Evolutionary conservation across 2,113 vertebrate species (phyloP).

Genomic region (Carettochelys insculpta): DNA sequence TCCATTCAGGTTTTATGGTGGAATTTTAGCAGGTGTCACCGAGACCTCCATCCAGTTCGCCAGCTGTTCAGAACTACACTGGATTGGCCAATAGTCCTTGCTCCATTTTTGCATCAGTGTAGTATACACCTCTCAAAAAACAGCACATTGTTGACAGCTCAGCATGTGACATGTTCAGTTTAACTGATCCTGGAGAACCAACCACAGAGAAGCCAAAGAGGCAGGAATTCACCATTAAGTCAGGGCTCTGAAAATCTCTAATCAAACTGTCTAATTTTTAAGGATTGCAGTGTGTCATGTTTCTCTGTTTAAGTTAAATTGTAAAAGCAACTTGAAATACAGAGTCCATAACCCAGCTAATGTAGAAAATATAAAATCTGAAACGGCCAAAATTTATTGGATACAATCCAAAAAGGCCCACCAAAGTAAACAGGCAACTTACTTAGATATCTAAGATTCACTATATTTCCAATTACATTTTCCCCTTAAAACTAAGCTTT

Average conservation of each 20-base stretch:
- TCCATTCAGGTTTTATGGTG: not conserved
- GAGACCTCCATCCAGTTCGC: not conserved
- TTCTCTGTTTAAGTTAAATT: conserved; percentile 14
- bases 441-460: conserved; percentile 5
- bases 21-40: not conserved
- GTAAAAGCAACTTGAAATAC: conserved; percentile 2
- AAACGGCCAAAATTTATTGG: conserved; percentile 1
- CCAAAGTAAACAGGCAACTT: conserved; percentile 39
- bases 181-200: not conserved
- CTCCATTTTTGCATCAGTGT: not conserved
- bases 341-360: conserved; percentile 15
- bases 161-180: not conserved
- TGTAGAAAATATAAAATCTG: not conserved
- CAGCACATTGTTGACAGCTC: not conserved
- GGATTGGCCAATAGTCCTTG: not conserved
- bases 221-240: conserved; percentile 4
- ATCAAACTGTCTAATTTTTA: not conserved
- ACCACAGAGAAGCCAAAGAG: not conserved
- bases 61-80: not conserved
- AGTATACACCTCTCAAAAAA: not conserved
- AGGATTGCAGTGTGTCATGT: not conserved
- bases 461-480: conserved; percentile 5
- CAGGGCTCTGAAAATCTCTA: not conserved
- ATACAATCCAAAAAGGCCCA: conserved; percentile 15
- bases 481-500: conserved; percentile 49